phyloP scores from a whole-genome alignment of 92 coral and sea anemone species.

The Meandrina meandrites region DNA sequence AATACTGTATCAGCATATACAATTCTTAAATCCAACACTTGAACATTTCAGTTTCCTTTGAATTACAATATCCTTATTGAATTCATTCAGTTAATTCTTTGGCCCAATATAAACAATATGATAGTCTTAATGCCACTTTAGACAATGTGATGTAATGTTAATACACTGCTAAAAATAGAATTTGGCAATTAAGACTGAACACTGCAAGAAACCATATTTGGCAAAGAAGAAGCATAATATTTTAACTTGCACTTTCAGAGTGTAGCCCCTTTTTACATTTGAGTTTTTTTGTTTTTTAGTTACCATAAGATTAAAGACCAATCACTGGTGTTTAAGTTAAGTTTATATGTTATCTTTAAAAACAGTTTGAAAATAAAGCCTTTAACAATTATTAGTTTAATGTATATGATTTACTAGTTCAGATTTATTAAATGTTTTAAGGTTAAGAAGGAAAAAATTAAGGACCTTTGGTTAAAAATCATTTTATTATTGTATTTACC shows the following conservation, averaged over 20 bases:
- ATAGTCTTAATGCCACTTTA: background rate
- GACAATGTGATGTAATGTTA: background rate
- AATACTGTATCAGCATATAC: background rate
- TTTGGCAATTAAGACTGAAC: background rate
- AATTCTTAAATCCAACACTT: background rate
- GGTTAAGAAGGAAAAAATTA: too few relatives aligned
- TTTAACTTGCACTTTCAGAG: background rate
- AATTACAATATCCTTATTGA: background rate
- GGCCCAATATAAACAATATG: background rate
- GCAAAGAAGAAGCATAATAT: background rate
- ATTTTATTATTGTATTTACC: too few relatives aligned
- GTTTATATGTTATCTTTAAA: background rate
- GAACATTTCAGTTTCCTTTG: background rate
- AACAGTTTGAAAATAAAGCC: too few relatives aligned
- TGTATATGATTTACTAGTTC: background rate
- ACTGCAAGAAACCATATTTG: background rate
- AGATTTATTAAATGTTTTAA: too few relatives aligned
- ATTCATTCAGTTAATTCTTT: background rate
- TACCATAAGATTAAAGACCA: background rate
- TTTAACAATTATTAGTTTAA: too few relatives aligned
- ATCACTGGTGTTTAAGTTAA: background rate
- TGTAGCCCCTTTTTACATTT: background rate
- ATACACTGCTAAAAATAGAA: background rate
- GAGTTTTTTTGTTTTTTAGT: too few relatives aligned
- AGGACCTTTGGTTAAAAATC: too few relatives aligned